Evolutionary conservation across 2,113 vertebrate species (phyloP).

Genomic region (Morone saxatilis): DNA sequence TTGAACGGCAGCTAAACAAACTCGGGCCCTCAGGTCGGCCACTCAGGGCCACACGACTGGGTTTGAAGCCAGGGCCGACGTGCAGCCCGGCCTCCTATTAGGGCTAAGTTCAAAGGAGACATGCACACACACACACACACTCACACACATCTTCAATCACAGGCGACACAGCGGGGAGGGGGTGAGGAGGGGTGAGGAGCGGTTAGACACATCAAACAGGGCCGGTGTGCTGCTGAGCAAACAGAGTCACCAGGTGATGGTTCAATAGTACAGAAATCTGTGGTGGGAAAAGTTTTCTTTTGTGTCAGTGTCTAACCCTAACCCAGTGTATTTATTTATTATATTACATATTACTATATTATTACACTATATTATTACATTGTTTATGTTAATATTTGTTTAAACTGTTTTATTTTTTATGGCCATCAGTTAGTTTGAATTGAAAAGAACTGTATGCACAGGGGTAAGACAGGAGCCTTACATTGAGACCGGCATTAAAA

Average conservation of each 20-base stretch:
- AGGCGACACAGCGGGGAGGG: not conserved
- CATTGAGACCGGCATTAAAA: too few relatives aligned
- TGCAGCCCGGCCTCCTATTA: constrained; percentile 36
- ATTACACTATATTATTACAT: too few relatives aligned
- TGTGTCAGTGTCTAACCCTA: too few relatives aligned
- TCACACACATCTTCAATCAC: constrained; percentile 36
- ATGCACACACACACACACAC: constrained; percentile 34
- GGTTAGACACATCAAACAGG: constrained; percentile 28
- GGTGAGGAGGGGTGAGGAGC: not conserved
- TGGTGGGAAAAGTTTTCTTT: too few relatives aligned
- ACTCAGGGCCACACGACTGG: constrained; percentile 44
- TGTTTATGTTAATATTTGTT: too few relatives aligned
- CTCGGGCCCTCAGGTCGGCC: constrained; percentile 56
- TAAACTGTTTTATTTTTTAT: too few relatives aligned
- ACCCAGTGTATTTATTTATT: too few relatives aligned
- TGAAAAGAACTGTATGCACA: too few relatives aligned
- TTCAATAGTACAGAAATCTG: not conserved
- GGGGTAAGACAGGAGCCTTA: too few relatives aligned
- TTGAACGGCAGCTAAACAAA: constrained; percentile 73
- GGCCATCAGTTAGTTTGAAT: too few relatives aligned
- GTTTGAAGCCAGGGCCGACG: constrained; percentile 14
- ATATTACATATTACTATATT: too few relatives aligned
- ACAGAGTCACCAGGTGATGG: constrained; percentile 24
- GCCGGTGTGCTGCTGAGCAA: constrained; percentile 10
- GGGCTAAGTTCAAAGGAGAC: constrained; percentile 60